Conservation (phyloP, 2,113 vertebrate genomes). For the Lepidothrix coronata region DNA sequence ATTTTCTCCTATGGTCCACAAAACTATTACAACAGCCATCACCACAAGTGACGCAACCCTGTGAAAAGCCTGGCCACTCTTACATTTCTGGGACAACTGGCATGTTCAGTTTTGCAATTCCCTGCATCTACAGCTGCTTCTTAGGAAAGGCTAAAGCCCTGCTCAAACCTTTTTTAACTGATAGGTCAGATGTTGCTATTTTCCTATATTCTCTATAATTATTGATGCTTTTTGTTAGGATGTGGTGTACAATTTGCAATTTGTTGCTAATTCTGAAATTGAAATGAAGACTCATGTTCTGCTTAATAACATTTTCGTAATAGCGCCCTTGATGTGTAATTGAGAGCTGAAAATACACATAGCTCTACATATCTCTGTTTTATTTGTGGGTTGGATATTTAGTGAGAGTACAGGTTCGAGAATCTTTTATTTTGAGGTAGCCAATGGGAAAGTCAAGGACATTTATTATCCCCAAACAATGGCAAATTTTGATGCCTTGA, state of each 20-base stretch:
- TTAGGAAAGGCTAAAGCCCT: not conserved
- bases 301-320: not conserved
- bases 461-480: not conserved
- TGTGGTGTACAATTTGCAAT: not conserved
- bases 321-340: not conserved
- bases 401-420: not conserved
- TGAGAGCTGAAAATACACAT: not conserved
- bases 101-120: not conserved
- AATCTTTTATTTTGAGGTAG: not conserved
- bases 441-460: not conserved
- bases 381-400: not conserved
- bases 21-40: not conserved
- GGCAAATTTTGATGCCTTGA: not conserved
- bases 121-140: not conserved
- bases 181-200: not conserved
- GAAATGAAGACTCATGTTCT: not conserved
- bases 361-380: not conserved
- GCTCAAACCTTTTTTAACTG: not conserved
- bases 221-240: not conserved
- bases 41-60: not conserved
- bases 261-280: not conserved
- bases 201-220: not conserved
- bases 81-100: not conserved
- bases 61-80: not conserved
- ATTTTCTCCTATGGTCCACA: not conserved